Conservation (phyloP, 1,140 invertebrate species). For the Drosophila pallidifrons region DNA sequence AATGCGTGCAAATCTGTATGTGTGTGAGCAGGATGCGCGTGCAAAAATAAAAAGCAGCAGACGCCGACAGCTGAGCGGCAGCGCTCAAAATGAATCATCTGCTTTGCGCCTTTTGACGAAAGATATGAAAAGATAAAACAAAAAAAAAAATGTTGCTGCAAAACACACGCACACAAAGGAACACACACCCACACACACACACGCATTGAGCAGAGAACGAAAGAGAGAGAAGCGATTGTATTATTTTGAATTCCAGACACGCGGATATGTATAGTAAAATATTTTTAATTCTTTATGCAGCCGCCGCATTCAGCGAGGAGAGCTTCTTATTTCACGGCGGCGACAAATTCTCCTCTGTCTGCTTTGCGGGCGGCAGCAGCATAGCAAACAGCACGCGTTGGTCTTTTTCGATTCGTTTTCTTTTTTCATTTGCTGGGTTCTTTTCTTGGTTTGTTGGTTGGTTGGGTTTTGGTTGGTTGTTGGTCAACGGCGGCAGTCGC, state of each 20-base stretch:
- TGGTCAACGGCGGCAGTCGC: conserved; percentile 31
- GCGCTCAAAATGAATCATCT: conserved; percentile 59
- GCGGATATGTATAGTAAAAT: conserved; percentile 55
- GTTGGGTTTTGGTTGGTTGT: conserved; percentile 9
- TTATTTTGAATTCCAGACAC: conserved; percentile 70
- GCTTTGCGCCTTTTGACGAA: conserved; percentile 50
- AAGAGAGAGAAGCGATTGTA: conserved; percentile 32
- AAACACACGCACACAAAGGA: conserved; percentile 38
- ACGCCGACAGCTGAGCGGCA: conserved; percentile 37
- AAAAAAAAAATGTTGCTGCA: conserved; percentile 51
- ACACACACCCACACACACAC: conserved; percentile 33
- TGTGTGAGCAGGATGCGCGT: conserved; percentile 47
- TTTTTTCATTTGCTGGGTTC: too few relatives aligned
- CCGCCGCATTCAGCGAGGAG: neutral
- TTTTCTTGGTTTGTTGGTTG: conserved; percentile 27
- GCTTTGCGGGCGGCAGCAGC: conserved; percentile 52
- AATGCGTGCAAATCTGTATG: conserved; percentile 16
- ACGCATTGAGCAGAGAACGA: neutral
- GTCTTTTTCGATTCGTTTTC: conserved; percentile 29
- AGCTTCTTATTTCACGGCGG: conserved; percentile 48
- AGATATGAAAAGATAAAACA: conserved; percentile 60
- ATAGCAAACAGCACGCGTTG: conserved; percentile 53
- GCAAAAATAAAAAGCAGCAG: conserved; percentile 1
- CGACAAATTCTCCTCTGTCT: conserved; percentile 38
- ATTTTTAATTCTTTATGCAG: conserved; percentile 55